Evolutionary conservation across 2,888 invertebrate genomes (phyloP), one percentile per base, ranked within the genome.

Genomic region (Pollenia amentaria): DNA sequence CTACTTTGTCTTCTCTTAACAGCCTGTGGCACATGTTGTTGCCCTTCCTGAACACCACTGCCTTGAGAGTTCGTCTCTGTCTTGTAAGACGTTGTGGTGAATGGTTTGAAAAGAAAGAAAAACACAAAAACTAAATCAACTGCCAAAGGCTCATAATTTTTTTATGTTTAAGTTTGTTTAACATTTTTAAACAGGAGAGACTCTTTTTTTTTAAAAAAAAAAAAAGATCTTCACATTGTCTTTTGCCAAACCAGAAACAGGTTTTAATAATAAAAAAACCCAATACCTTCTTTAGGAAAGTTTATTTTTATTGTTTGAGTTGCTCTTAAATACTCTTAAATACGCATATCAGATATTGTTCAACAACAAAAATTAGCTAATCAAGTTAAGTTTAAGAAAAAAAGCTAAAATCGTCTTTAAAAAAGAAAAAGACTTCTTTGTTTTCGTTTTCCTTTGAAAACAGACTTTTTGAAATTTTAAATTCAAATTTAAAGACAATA

Each of bases 1-100:
- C 89, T 87, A 89, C 89, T 89, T 88, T 84, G 84, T 73, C 78
- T 84, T 84, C 73, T 72, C 84, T 73, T 55, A 79, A 73, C 60
- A 73, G 67, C 84, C 67, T 79, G 73, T 55, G 67, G 84, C 84
- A 80, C 85, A 85, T 87, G 84, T 75, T 84, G 57, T 55, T 81
- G 65, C n/a, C 64, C 62, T 70, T 64, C 18, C 70, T 14, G 21
- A n/a, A 38, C 11, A 44, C 38, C 18, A 72, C 38, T 80, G 46
- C 60, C 44, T 72, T 72, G 78, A 69, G 60, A 78, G 21, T 46
- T 67, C 53, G 29, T 64, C 46, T 44, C 12, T 44, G 11, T 42
- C 18, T 70, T 70, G 48, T 60, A 29, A 29, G 6, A 29, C 29
- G 21, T 48, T 72, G 70, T 55, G 82, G 40, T 62, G 69, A n/a